phyloP scores from a whole-genome alignment of 2,113 vertebrate genomes.

The Rostratula benghalensis region DNA sequence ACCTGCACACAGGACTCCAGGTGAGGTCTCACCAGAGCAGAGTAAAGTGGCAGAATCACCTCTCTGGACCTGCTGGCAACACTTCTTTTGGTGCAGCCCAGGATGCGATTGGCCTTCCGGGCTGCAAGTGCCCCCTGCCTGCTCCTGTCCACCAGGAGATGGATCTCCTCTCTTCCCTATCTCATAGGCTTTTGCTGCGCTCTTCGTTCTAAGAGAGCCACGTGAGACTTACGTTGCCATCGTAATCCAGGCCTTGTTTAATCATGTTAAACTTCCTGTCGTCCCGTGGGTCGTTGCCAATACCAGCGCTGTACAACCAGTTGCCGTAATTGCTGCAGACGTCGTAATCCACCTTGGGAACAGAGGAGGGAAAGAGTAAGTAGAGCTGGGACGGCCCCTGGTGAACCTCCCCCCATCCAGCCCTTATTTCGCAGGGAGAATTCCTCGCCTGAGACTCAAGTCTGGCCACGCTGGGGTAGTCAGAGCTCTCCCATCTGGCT shows the following conservation, averaged over 20 bases:
- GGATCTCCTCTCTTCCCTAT: not conserved
- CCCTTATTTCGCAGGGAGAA: not conserved
- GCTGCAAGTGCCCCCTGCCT: too few relatives aligned
- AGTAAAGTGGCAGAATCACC: too few relatives aligned
- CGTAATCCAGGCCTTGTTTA: slow-evolving; percentile 84
- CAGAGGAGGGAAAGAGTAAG: not conserved
- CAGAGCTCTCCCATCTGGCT: not conserved
- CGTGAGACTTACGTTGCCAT: slow-evolving; percentile 69
- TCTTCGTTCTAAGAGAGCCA: not conserved
- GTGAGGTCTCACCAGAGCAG: too few relatives aligned
- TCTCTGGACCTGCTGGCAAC: too few relatives aligned
- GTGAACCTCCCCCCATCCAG: not conserved
- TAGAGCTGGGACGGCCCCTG: not conserved
- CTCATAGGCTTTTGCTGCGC: not conserved
- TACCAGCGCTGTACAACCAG: slow-evolving; percentile 83
- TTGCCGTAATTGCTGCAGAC: slow-evolving; percentile 86
- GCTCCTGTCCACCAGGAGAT: too few relatives aligned
- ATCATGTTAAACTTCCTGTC: slow-evolving; percentile 86
- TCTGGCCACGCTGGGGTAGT: not conserved
- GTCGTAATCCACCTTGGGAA: slow-evolving; percentile 78
- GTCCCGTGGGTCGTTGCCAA: slow-evolving; percentile 84
- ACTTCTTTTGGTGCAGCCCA: too few relatives aligned
- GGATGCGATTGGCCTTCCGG: too few relatives aligned
- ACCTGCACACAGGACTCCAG: too few relatives aligned
- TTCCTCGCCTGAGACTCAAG: not conserved